Conservation (phyloP, 2,797 vertebrate genomes). For the Sylvia borin region DNA sequence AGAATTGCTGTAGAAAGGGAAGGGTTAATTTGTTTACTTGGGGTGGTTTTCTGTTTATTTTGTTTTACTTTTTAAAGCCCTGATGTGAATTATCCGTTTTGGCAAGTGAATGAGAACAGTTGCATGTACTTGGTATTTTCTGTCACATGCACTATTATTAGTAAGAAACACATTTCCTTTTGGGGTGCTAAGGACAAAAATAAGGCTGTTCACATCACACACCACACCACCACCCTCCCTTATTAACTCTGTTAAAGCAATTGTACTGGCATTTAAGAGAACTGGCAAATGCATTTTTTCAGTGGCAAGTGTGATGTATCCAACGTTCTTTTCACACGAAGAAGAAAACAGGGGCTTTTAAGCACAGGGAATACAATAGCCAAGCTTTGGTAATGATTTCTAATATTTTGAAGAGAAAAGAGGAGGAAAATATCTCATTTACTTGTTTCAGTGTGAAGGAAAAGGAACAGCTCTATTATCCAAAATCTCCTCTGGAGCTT, state of each 20-base stretch:
- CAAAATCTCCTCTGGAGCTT: constrained; percentile 24
- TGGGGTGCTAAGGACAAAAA: constrained; percentile 73
- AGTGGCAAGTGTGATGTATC: constrained; percentile 47
- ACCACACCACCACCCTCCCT: constrained; percentile 3
- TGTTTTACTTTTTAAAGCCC: constrained; percentile 41
- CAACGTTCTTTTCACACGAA: constrained; percentile 50
- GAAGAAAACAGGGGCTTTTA: constrained; percentile 44
- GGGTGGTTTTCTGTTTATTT: constrained; percentile 26
- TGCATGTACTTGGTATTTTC: constrained; percentile 67
- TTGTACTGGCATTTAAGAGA: constrained; percentile 58
- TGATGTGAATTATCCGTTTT: constrained; percentile 63
- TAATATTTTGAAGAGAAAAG: constrained; percentile 25
- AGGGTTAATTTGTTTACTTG: constrained; percentile 59
- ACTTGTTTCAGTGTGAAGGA: neutral
- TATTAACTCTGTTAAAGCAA: constrained; percentile 66
- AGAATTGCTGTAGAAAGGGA: neutral
- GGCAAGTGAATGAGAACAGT: constrained; percentile 71
- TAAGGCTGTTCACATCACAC: constrained; percentile 68
- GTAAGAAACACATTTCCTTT: constrained; percentile 77
- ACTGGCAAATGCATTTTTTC: constrained; percentile 62
- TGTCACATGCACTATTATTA: constrained; percentile 73
- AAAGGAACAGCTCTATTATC: constrained; percentile 14
- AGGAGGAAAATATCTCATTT: neutral
- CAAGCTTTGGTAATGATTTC: constrained; percentile 40
- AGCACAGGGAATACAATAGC: neutral